Evolutionary conservation across 2,797 vertebrate genomes (phyloP).

Genomic region (Notamacropus eugenii): DNA sequence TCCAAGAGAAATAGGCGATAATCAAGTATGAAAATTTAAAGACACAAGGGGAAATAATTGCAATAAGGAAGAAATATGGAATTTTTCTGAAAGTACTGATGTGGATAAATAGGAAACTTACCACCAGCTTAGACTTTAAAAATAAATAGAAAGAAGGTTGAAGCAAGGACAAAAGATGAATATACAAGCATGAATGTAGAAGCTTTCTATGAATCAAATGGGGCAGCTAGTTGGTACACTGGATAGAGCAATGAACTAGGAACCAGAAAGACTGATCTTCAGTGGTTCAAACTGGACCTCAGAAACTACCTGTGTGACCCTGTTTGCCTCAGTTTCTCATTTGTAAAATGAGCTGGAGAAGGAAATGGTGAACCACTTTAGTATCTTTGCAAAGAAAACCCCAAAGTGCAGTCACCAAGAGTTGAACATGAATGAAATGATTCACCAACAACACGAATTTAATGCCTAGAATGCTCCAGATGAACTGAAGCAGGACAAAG

Average conservation of each 20-base stretch:
- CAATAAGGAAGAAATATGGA: neutral
- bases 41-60: neutral
- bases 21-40: neutral
- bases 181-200: neutral
- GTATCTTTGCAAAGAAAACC: too few species aligned
- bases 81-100: neutral
- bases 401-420: too few species aligned
- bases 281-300: neutral
- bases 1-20: neutral
- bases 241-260: neutral
- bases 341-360: neutral
- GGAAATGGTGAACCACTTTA: too few species aligned
- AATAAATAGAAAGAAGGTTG: neutral
- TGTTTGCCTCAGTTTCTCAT: neutral
- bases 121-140: neutral
- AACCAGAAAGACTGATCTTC: neutral
- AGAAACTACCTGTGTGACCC: neutral
- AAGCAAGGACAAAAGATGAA: neutral
- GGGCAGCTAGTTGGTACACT: neutral
- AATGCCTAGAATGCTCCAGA: too few species aligned
- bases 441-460: too few species aligned
- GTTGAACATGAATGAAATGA: too few species aligned
- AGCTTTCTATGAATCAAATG: neutral
- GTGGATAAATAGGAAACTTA: neutral
- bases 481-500: neutral